These are phyloP conservation scores for Zhuqinia jingwanae DNA, from an alignment of 2,888 invertebrate species.

Conservation along the genomic window DNA sequence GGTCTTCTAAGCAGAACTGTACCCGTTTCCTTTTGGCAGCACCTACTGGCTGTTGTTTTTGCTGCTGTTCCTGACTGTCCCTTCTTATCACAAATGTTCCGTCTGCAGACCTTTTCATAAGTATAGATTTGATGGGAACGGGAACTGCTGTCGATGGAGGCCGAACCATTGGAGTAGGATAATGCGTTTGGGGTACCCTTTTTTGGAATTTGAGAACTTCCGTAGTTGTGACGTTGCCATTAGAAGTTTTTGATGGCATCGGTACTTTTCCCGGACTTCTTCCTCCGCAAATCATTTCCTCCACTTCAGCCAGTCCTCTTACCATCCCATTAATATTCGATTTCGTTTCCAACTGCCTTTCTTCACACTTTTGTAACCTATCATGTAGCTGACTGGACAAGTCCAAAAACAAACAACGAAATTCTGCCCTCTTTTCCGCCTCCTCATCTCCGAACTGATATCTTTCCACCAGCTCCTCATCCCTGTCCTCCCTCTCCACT, in stretches of 20 bases:
- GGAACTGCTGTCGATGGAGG: not conserved
- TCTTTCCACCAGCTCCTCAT: not conserved
- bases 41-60: not conserved
- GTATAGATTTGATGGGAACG: conserved; percentile 1
- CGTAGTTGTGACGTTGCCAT: not conserved
- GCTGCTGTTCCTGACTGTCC: not conserved
- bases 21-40: conserved; percentile 8
- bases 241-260: not conserved
- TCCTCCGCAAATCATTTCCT: not conserved
- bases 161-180: not conserved
- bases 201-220: not conserved
- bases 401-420: not conserved
- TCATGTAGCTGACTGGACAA: not conserved
- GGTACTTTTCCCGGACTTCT: not conserved
- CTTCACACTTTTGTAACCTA: not conserved
- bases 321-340: not conserved
- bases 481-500: not conserved
- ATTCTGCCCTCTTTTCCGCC: not conserved
- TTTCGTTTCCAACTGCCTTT: not conserved
- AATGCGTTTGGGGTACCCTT: not conserved
- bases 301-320: not conserved
- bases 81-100: conserved; percentile 5
- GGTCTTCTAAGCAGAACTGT: not conserved
- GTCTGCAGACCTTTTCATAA: conserved; percentile 10
- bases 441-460: not conserved